Percentiles rank a stretch among this genome's conserved stretches.
These are phyloP conservation scores for Platynereis dumerilii DNA, from an alignment of 2,888 invertebrate species.

Conservation along the genomic window DNA sequence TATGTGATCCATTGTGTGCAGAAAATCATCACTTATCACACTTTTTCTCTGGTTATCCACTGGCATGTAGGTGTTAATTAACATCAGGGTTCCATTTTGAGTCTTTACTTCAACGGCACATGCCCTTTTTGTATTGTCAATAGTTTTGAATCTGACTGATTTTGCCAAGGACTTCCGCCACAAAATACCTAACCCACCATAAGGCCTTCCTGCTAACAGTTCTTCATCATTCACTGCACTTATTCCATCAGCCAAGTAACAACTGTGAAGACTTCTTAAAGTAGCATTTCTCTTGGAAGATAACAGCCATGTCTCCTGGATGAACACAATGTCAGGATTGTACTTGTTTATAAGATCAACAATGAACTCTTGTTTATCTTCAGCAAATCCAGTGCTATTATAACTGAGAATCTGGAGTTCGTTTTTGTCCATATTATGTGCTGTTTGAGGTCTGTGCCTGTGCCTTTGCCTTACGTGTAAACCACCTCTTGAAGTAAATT, in stretches of 20 bases:
- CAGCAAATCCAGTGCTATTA: constrained; percentile 4
- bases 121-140: not conserved
- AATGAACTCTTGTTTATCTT: not conserved
- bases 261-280: not conserved
- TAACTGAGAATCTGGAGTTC: not conserved
- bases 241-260: constrained; percentile 1
- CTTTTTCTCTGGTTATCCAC: constrained; percentile 3
- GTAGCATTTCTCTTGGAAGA: not conserved
- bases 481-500: too few species aligned
- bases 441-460: too few species aligned
- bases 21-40: not conserved
- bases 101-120: not conserved
- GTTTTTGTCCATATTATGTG: not conserved
- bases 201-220: not conserved
- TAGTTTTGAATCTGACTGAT: not conserved
- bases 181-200: constrained; percentile 1
- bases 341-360: not conserved
- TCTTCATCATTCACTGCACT: not conserved
- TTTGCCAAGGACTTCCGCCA: not conserved
- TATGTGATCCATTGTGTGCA: not conserved
- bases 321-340: not conserved
- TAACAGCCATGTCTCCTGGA: constrained; percentile 6
- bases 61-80: not conserved
- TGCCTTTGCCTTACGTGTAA: too few species aligned
- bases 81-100: not conserved